Conservation (phyloP, 2,797 vertebrate species). For the Malurus splendens region DNA sequence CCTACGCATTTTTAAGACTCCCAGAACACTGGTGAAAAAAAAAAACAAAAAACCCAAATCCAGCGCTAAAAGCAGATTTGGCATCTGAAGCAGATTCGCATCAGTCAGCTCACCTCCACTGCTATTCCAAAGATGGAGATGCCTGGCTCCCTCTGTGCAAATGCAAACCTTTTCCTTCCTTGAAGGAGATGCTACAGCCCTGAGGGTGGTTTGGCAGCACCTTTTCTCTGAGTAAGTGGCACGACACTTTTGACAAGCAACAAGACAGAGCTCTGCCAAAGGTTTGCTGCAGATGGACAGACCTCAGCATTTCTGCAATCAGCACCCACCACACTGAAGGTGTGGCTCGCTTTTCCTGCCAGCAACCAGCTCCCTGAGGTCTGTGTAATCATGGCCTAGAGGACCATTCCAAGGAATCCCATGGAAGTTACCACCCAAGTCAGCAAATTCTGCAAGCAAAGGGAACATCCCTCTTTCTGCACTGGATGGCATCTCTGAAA, state of each 20-base stretch:
- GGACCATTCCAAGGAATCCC: not conserved
- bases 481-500: not conserved
- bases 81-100: not conserved
- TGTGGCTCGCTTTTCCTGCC: not conserved
- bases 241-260: not conserved
- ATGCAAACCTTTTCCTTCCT: not conserved
- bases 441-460: not conserved
- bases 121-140: not conserved
- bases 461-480: not conserved
- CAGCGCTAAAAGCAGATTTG: slow-evolving; percentile 3
- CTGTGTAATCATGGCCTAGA: not conserved
- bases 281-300: not conserved
- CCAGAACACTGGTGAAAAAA: not conserved
- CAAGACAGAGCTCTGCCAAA: not conserved
- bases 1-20: not conserved
- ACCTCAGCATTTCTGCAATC: not conserved
- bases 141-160: not conserved
- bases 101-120: not conserved
- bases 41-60: not conserved
- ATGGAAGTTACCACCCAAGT: not conserved
- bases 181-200: not conserved
- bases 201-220: not conserved
- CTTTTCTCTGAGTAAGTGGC: not conserved
- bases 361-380: not conserved
- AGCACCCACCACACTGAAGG: not conserved